Evolutionary conservation across 2,888 invertebrate species (phyloP).

Genomic region (Spisula solida): DNA sequence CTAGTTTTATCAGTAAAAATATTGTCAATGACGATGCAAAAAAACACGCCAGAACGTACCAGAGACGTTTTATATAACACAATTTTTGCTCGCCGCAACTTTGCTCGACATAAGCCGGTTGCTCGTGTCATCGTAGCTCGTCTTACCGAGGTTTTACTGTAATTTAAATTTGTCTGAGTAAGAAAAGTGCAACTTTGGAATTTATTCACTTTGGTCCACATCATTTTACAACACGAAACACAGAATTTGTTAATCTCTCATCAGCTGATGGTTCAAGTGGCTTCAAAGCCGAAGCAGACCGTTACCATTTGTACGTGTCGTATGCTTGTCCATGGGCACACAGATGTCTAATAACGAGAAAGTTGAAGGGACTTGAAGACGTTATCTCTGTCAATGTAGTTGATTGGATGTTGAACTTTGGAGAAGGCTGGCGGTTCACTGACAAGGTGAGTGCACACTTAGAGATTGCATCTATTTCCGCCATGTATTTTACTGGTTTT

Average conservation of each 20-base stretch:
- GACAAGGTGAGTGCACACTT: not conserved
- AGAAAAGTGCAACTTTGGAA: not conserved
- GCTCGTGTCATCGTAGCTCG: too few species aligned
- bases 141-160: too few species aligned
- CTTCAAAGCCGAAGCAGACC: constrained; percentile 81
- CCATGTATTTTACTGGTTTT: not conserved
- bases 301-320: constrained; percentile 86
- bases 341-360: constrained; percentile 80
- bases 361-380: constrained; percentile 84
- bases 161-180: not conserved
- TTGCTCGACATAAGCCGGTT: too few species aligned
- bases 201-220: not conserved
- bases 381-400: constrained; percentile 82
- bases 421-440: constrained; percentile 82
- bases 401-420: constrained; percentile 77
- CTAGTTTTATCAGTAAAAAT: too few species aligned
- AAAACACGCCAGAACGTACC: too few species aligned
- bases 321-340: constrained; percentile 86
- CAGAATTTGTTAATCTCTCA: not conserved
- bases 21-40: too few species aligned
- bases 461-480: not conserved
- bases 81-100: too few species aligned
- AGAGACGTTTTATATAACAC: too few species aligned
- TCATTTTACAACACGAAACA: not conserved
- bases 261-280: constrained; percentile 84